Conservation (phyloP, 1,140 invertebrate genomes). For the Tetranychus cinnabarinus region DNA sequence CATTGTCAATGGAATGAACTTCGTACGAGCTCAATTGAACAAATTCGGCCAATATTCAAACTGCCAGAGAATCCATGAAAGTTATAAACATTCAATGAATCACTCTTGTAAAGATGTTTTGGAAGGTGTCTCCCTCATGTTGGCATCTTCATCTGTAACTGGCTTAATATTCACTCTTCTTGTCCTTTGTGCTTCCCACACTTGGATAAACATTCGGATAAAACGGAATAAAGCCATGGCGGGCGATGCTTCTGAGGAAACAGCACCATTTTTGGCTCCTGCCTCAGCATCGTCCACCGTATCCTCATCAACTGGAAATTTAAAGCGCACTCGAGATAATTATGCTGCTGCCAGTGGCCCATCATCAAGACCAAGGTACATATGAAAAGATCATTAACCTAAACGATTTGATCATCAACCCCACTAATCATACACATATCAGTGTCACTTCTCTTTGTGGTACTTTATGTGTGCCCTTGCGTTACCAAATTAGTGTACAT, state of each 20-base stretch:
- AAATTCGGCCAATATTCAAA: not conserved
- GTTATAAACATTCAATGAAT: constrained; percentile 46
- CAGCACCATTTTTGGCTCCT: constrained; percentile 38
- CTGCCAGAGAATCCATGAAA: constrained; percentile 39
- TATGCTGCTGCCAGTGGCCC: constrained; percentile 16
- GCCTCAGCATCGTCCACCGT: constrained; percentile 23
- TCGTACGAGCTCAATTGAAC: not conserved
- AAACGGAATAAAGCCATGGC: constrained; percentile 32
- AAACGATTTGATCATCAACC: not conserved
- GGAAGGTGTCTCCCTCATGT: constrained; percentile 45
- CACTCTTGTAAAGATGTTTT: constrained; percentile 54
- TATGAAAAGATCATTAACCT: not conserved
- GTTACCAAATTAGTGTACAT: too few relatives aligned
- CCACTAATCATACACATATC: too few relatives aligned
- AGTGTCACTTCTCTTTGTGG: too few relatives aligned
- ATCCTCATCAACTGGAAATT: constrained; percentile 19
- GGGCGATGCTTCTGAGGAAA: constrained; percentile 42
- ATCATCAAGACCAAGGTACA: constrained; percentile 6
- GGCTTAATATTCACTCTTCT: constrained; percentile 68
- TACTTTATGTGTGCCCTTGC: too few relatives aligned
- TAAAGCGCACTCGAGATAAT: constrained; percentile 34
- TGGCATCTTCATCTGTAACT: constrained; percentile 52
- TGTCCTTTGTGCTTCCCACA: constrained; percentile 78
- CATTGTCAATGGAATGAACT: not conserved
- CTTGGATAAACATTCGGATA: constrained; percentile 84